Evolutionary conservation across 2,113 vertebrate species (phyloP).

Genomic region (Mesembrinibis cayennensis): DNA sequence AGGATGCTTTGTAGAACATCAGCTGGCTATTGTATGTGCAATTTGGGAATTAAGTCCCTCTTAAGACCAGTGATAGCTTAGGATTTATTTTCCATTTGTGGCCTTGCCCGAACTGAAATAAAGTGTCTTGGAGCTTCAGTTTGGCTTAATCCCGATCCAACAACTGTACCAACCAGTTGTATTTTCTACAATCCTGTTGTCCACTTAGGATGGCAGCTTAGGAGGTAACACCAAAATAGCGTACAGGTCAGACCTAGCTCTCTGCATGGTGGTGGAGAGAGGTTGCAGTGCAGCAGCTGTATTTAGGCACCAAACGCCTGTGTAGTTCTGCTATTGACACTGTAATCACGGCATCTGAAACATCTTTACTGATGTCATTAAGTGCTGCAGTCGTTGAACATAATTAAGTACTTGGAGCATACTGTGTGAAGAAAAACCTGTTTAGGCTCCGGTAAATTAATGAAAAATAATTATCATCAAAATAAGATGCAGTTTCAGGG

Average conservation of each 20-base stretch:
- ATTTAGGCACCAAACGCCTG: not conserved
- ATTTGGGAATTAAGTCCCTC: not conserved
- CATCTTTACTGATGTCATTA: not conserved
- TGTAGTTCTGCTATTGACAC: not conserved
- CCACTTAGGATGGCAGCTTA: not conserved
- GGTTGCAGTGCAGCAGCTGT: not conserved
- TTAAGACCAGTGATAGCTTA: not conserved
- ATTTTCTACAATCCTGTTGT: not conserved
- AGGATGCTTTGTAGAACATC: not conserved
- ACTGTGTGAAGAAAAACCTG: not conserved
- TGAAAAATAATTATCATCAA: not conserved
- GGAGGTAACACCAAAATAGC: not conserved
- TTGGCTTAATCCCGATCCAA: not conserved
- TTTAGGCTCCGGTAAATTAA: not conserved
- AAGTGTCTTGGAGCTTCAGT: not conserved
- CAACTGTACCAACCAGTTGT: not conserved
- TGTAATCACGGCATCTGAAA: not conserved
- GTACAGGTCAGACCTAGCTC: rapidly evolving
- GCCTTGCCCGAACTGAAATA: not conserved
- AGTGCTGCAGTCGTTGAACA: not conserved
- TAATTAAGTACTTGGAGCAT: not conserved
- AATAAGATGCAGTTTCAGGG: not conserved
- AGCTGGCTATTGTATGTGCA: not conserved
- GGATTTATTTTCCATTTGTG: not conserved
- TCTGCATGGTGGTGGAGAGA: not conserved